Evolutionary conservation across 2,888 invertebrate genomes (phyloP).

Genomic region (Cerceris rybyensis): DNA sequence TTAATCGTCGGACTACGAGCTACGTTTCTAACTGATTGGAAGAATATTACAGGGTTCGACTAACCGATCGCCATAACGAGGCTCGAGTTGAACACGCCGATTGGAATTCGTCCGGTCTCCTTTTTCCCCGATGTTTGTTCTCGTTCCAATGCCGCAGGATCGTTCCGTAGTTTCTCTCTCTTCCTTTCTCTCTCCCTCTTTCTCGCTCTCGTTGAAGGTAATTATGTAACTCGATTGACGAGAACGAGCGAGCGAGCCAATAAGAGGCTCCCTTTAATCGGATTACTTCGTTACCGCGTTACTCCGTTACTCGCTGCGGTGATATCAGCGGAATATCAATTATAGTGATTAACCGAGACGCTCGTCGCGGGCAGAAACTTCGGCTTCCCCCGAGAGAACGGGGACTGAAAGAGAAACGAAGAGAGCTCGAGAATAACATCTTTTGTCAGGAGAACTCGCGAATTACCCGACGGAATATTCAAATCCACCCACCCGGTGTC

Average conservation of each 20-base stretch:
- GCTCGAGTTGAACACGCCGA: too few relatives aligned
- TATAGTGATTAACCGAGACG: constrained; percentile 79
- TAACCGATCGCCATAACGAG: too few relatives aligned
- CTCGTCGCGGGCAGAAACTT: constrained; percentile 66
- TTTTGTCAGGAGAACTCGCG: constrained; percentile 73
- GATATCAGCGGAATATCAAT: constrained; percentile 82
- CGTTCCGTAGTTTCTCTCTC: background rate
- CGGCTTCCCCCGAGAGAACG: constrained; percentile 31
- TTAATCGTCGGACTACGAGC: too few relatives aligned
- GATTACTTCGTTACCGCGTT: constrained; percentile 80
- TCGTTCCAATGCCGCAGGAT: background rate
- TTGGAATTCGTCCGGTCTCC: too few relatives aligned
- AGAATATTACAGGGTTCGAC: too few relatives aligned
- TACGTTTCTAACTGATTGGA: too few relatives aligned
- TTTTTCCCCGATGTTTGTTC: too few relatives aligned
- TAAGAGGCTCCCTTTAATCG: constrained; percentile 74
- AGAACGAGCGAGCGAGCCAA: constrained; percentile 78
- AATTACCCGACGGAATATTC: constrained; percentile 76
- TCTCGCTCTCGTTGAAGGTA: constrained; percentile 66
- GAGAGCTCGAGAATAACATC: constrained; percentile 72
- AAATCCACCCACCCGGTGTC: constrained; percentile 58
- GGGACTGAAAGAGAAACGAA: constrained; percentile 41
- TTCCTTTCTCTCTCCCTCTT: background rate
- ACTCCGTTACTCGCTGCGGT: constrained; percentile 78
- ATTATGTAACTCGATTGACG: constrained; percentile 79